Base-by-base conservation (phyloP, 1,140 invertebrate species). In the Scaptomyza pallida region DNA sequence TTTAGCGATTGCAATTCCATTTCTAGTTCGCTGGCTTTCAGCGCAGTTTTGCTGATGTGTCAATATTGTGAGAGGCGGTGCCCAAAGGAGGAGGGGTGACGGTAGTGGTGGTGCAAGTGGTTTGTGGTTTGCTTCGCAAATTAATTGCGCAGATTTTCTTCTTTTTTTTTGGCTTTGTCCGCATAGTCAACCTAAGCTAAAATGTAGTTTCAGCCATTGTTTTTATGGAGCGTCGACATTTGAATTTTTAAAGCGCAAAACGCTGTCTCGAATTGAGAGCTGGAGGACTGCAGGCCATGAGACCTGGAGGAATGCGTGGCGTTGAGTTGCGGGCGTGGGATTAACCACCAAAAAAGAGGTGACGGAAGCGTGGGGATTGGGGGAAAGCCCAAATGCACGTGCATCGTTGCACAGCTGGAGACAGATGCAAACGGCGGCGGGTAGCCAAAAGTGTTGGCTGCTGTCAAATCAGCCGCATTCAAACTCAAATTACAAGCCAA, bases 391-490 rank as follows among this genome's bases (percentile, higher is more conserved):
- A 54, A 30, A 52, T 85, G 80, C 80, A 85, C 80, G 80, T 85
- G 80, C 80, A 55, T 15, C 10, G 6, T 30, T 26, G 16, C 78
- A 45, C 82, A 88, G 82, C 78, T 78, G 78, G 78, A 88, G 65
- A 72, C 60, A 76, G 59, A 65, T 55, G 57, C 55, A 54, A 55
- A 19, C 45, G 45, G 30, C 56, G 62, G 70, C 56, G 54, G 63
- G 47, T 52, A 45, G 47, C 65, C 33, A 65, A 73, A 70, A 86
- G 81, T 86, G 74, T 86, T 80, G 82, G 54, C 78, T 64, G 82
- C 82, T 85, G 75, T 86, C 82, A 82, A 86, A 86, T 88, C 82
- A 86, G 82, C 56, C 72, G 82, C 78, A 81, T 88, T 88, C 78
- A 82, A 88, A 88, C 78, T 86, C 82, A 88, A 88, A 88, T 88